phyloP scores from a whole-genome alignment of 2,888 invertebrate genomes.

The Globia sparganii region DNA sequence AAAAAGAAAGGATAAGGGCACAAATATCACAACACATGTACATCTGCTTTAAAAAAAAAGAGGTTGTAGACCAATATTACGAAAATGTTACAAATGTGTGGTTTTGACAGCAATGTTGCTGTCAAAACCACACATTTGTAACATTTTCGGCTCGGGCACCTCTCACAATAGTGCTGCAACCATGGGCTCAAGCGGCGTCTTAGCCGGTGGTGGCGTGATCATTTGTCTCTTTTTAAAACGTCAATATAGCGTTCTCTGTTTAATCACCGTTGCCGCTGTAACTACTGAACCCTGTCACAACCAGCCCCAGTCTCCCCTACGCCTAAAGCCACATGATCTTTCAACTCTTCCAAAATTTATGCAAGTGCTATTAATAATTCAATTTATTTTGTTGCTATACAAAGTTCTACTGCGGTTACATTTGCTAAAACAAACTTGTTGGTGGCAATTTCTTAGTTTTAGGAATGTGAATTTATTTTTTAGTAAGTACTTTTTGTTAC shows the following conservation, averaged over 20 bases:
- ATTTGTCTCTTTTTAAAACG: neutral
- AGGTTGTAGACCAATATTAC: too few species aligned
- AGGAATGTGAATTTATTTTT: neutral
- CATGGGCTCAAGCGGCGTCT: too few species aligned
- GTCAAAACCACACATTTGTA: too few species aligned
- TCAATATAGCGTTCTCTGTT: neutral
- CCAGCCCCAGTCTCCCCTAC: neutral
- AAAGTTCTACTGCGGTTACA: neutral
- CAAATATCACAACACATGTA: too few species aligned
- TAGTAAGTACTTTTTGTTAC: neutral
- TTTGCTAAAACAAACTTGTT: neutral
- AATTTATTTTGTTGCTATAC: neutral
- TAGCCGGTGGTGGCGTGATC: too few species aligned
- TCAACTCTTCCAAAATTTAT: neutral
- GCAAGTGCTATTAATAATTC: neutral
- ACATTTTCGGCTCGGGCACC: too few species aligned
- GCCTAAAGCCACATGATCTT: slow-evolving; percentile 13
- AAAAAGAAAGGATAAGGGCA: too few species aligned
- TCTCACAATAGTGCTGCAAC: too few species aligned
- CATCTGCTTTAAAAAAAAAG: too few species aligned
- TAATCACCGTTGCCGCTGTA: neutral
- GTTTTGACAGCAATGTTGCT: too few species aligned
- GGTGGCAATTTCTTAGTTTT: neutral
- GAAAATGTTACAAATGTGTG: too few species aligned
- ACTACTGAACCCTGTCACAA: neutral